Evolutionary conservation across 2,797 vertebrate genomes (phyloP), one percentile per base, ranked within the genome.

Genomic region (Bufotes viridis): DNA sequence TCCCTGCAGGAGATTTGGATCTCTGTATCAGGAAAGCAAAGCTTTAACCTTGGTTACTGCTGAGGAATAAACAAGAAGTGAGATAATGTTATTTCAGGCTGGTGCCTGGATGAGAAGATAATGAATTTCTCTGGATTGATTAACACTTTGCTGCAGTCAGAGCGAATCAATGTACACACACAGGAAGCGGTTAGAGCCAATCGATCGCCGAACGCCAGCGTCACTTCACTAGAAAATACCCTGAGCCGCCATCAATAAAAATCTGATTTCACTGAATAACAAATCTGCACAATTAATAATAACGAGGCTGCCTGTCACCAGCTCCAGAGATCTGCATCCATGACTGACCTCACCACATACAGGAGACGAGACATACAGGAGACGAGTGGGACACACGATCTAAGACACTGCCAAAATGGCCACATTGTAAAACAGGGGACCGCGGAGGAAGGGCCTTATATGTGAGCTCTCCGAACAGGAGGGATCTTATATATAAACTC

Each of bases 51-150:
- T 34, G 29, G 29, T 34, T 34, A 34, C 29, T 34, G 29, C 29
- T 34, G 29, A 34, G 29, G 29, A 34, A 34, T 34, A 34, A 34
- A 34, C 29, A 34, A 34, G 29, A 34, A 34, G 29, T 74, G 18
- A 18, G 9, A 29, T 70, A 72, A 72, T 2, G 69, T 34, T 69
- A 29, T 26, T 61, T 61, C 57, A 3, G 6, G 67, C 20, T 14
- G 10, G 9, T 26, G 65, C 24, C 60, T 34, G 29, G 69, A 17
- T 34, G 51, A 76, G 11, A 15, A 3, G 12, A 24, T 7, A 58
- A 69, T 81, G 55, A 80, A 81, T 81, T 53, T 65, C 24, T 80
- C 57, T 17, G 79, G 63, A 87, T 81, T 80, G 85, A 87, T 81
- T 87, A 87, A 34, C 65, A 81, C 78, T 81, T 81, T 81, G 65